Percentiles rank a stretch among this genome's conserved stretches.
These are phyloP conservation scores for Bathynomus jamesi DNA, from an alignment of 1,140 invertebrate species.

Conservation along the genomic window DNA sequence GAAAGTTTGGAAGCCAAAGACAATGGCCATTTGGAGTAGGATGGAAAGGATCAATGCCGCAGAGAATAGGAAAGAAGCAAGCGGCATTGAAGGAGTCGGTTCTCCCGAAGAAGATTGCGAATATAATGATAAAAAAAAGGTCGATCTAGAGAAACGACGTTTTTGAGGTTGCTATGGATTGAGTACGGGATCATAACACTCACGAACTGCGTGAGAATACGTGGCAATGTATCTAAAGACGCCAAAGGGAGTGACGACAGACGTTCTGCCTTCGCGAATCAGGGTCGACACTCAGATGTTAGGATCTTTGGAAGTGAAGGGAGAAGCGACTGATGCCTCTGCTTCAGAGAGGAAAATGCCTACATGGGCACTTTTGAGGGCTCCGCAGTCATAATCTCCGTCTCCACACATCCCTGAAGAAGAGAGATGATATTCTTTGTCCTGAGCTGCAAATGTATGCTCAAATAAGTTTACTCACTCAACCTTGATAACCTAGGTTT, in stretches of 20 bases:
- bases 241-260: slow-evolving; percentile 87
- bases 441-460: no score
- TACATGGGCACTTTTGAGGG: slow-evolving; percentile 84
- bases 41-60: slow-evolving; percentile 37
- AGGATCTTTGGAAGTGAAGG: slow-evolving; percentile 81
- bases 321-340: slow-evolving; percentile 86
- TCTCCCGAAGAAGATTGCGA: slow-evolving; percentile 67
- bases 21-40: slow-evolving; percentile 47
- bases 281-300: slow-evolving; percentile 78
- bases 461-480: no score
- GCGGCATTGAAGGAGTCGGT: slow-evolving; percentile 58
- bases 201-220: slow-evolving; percentile 85
- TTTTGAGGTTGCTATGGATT: slow-evolving; percentile 64
- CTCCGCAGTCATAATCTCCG: slow-evolving; percentile 89
- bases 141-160: slow-evolving; percentile 76
- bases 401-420: slow-evolving; percentile 78
- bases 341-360: slow-evolving; percentile 89
- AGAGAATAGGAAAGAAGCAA: slow-evolving; percentile 43
- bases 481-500: no score
- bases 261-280: slow-evolving; percentile 65
- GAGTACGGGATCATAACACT: slow-evolving; percentile 84
- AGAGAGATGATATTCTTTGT: no score
- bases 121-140: slow-evolving; percentile 67
- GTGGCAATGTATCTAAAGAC: slow-evolving; percentile 96
- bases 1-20: slow-evolving; percentile 44